Evolutionary conservation across 2,113 vertebrate species (phyloP), one percentile per base, ranked within the genome.

Genomic region (Grammomys surdaster): DNA sequence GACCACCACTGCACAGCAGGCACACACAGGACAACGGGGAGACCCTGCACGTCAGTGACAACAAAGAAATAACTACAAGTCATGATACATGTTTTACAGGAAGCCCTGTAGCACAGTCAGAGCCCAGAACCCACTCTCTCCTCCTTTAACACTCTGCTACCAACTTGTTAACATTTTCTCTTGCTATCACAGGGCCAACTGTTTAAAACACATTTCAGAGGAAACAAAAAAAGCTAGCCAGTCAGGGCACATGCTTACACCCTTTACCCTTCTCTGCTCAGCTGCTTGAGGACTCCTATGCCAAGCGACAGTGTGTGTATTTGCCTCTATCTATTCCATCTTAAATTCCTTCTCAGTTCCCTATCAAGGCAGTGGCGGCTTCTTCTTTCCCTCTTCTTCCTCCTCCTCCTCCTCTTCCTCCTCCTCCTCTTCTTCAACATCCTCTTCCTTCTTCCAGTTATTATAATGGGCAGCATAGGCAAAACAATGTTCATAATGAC

Each of bases 121-220:
- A 91, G 46, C 24, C 56, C 72, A 48, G 65, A 70, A 48, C 63
- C 43, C 8, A 84, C 31, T 40, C 54, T 78, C 78, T 56, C 48
- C 43, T 75, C 70, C 70, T 84, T 70, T 40, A 89, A 86, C 28
- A 36, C 24, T 88, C 48, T 73, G 7, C 14, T 76, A 72, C 56
- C 76, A 89, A 36, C 33, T 65, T 85, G 82, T 84, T 84, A 72
- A 90, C 75, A 89, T 69, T 89, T 85, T 58, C 24, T 93, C 63
- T 80, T 93, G 69, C 13, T 65, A n/a, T 8, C 24, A 70, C 14
- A 90, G 7, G 81, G 40, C 19, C 51, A 95, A 43, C 54, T 95
- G 48, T 63, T 88, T 65, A 89, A 87, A 94, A 80, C 22, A 94
- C 22, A 63, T n/a, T 65, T 81, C 7, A 65, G 54, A n/a, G 13